phyloP scores from a whole-genome alignment of 2,113 vertebrate species.

The Hoplias malabaricus region DNA sequence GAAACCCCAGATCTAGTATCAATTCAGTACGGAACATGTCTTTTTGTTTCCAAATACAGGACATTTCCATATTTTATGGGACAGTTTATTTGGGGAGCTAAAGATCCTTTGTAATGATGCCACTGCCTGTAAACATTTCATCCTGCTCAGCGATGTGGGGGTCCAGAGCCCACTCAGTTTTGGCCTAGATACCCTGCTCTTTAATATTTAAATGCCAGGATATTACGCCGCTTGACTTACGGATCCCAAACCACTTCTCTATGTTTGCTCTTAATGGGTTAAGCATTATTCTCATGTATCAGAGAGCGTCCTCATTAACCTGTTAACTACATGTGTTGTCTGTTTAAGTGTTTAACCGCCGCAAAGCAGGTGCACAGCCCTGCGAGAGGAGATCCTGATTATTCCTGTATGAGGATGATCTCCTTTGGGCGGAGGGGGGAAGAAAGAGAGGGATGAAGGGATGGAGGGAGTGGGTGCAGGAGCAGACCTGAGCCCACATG shows the following conservation, averaged over 20 bases:
- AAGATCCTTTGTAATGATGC: too few relatives aligned
- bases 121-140: too few relatives aligned
- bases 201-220: neutral
- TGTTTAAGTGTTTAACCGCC: slow-evolving; percentile 16
- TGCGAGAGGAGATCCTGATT: neutral
- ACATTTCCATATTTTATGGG: too few relatives aligned
- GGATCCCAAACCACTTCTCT: neutral
- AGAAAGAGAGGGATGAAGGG: slow-evolving; percentile 9
- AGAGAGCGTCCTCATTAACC: neutral
- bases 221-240: neutral
- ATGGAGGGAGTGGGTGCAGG: slow-evolving; percentile 41
- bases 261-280: neutral
- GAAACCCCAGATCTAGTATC: too few relatives aligned
- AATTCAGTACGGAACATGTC: too few relatives aligned
- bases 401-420: slow-evolving; percentile 7
- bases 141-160: too few relatives aligned
- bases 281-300: neutral
- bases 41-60: too few relatives aligned
- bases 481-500: slow-evolving; percentile 65
- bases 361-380: slow-evolving; percentile 45
- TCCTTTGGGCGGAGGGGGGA: neutral
- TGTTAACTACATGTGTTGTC: slow-evolving; percentile 15
- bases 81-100: too few relatives aligned
- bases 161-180: neutral
- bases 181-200: neutral